Percentiles rank a stretch among this genome's conserved stretches.
These are phyloP conservation scores for Martes martes DNA, from an alignment of 2,113 vertebrate species.

Conservation along the genomic window DNA sequence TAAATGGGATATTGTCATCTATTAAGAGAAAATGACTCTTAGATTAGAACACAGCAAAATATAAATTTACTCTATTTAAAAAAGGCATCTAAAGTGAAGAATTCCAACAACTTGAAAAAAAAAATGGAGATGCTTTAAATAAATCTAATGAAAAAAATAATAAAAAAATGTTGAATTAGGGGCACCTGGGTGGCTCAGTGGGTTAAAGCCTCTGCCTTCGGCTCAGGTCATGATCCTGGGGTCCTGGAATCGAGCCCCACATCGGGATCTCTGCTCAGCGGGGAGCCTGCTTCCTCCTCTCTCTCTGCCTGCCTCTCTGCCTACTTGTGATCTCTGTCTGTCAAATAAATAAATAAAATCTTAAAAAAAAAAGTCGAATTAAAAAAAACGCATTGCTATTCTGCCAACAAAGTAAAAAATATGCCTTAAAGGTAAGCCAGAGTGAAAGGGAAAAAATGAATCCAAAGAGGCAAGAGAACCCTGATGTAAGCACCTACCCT, in stretches of 20 bases:
- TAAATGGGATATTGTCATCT: not conserved
- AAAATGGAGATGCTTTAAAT: not conserved
- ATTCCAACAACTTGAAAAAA: not conserved
- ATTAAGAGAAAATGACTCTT: not conserved
- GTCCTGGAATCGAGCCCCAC: too few relatives aligned
- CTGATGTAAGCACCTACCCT: not conserved
- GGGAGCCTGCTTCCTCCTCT: too few relatives aligned
- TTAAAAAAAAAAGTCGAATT: not conserved
- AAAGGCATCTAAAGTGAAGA: not conserved
- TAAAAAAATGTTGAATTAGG: not conserved
- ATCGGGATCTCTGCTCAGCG: too few relatives aligned
- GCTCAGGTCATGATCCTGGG: too few relatives aligned
- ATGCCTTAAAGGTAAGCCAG: not conserved
- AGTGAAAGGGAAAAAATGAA: not conserved
- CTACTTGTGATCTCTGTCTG: too few relatives aligned
- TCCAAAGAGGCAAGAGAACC: not conserved
- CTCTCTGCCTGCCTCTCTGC: too few relatives aligned
- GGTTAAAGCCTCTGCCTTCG: too few relatives aligned
- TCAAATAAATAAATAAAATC: too few relatives aligned
- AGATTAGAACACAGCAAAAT: not conserved
- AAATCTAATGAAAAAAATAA: not conserved
- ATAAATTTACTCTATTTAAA: not conserved
- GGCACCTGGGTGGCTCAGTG: too few relatives aligned
- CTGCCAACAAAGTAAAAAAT: not conserved
- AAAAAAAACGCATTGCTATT: not conserved